Percentiles rank a stretch among this genome's conserved stretches.
phyloP scores from a whole-genome alignment of 2,113 vertebrate species.

The Oncorhynchus mykiss region DNA sequence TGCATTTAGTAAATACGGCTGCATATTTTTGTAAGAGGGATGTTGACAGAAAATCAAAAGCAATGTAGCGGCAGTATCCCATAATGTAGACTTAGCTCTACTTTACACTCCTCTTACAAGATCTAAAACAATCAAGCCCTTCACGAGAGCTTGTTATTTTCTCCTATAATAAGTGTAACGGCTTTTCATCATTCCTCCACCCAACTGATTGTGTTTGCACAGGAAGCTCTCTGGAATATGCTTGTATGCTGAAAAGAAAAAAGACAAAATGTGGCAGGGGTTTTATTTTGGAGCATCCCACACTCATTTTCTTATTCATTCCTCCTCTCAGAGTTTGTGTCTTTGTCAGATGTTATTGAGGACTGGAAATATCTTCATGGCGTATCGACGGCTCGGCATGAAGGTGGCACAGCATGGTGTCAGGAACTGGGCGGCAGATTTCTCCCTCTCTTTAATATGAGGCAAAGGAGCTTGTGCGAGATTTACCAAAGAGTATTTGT shows the following conservation, averaged over 20 bases:
- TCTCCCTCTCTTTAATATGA: constrained; percentile 38
- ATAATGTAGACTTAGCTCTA: constrained; percentile 78
- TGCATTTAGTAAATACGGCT: constrained; percentile 72
- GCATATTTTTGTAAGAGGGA: constrained; percentile 70
- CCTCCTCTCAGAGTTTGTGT: background rate
- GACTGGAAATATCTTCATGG: constrained; percentile 46
- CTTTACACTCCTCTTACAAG: constrained; percentile 78
- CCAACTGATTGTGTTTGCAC: constrained; percentile 55
- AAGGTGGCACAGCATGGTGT: constrained; percentile 49
- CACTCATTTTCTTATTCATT: constrained; percentile 20
- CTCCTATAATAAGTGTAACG: constrained; percentile 66
- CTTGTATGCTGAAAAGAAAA: constrained; percentile 41
- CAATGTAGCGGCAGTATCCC: constrained; percentile 64
- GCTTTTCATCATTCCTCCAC: constrained; percentile 67
- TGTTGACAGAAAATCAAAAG: constrained; percentile 81
- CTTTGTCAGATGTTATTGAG: constrained; percentile 38
- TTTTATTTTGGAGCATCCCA: constrained; percentile 56
- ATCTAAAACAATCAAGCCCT: constrained; percentile 79
- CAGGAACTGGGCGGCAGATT: constrained; percentile 15
- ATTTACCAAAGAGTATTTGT: constrained; percentile 41
- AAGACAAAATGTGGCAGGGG: constrained; percentile 9
- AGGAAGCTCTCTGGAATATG: constrained; percentile 42
- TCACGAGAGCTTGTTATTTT: constrained; percentile 73
- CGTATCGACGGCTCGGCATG: constrained; percentile 26
- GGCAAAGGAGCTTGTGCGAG: constrained; percentile 26